Base-by-base conservation (phyloP, 2,888 invertebrate genomes). In the Willowsia nigromaculata region DNA sequence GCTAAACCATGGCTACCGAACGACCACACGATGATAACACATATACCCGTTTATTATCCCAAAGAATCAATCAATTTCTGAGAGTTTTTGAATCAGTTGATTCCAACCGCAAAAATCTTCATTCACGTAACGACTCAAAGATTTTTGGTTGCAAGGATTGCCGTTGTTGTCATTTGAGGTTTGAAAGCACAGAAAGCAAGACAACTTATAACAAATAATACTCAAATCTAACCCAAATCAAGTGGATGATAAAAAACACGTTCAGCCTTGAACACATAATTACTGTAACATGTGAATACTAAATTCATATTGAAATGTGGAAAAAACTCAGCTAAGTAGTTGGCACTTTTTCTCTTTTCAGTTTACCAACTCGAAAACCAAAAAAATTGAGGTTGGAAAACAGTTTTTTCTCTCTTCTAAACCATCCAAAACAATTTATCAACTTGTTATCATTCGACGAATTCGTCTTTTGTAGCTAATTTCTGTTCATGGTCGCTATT, bases 381-480 rank as follows among this genome's bases (percentile, higher is more conserved):
- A n/a, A 62, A 59, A 62, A 37, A 37, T 65, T 71, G 40, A 37
- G n/a, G 15, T 40, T 71, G 37, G 7, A 37, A 71, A 37, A 71
- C 33, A 65, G 3, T 65, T 33, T 27, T 62, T 27, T 27, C 7
- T 47, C n/a, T 74, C 3, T 1, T 9, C 22, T 74, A n/a, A n/a
- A n/a, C n/a, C n/a, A n/a, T n/a, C n/a, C n/a, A n/a, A n/a, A 9
- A 33, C 62, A 62, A 15, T 40, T 71, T 40, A 71, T 71, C 68
- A 71, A 71, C 68, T 40, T 71, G 68, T 37, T 71, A 83, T 83
- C 68, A 53, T 50, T 50, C 65, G 68, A 33, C 65, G 68, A 68
- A 68, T 83, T 68, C 68, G 68, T 78, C n/a, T 47, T 59, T 59
- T 30, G n/a, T 53, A 25, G 68, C 43, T 68, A 33, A 33, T 1